Base-by-base conservation (phyloP, 2,888 invertebrate species). In the Pseudolycoriella hygida region DNA sequence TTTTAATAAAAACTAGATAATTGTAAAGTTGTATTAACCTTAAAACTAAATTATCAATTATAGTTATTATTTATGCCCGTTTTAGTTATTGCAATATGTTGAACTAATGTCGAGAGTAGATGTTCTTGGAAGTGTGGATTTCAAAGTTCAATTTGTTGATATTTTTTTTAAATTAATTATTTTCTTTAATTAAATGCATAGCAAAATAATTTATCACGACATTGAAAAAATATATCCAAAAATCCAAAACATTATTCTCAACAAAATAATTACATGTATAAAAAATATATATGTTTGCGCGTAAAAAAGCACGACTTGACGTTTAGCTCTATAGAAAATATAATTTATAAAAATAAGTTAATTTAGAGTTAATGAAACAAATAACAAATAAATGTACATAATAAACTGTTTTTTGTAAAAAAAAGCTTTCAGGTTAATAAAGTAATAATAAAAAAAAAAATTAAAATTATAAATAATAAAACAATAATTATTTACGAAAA, bases 51-150 rank as follows among this genome's bases (percentile, higher is more conserved):
- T 25, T 25, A 25, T 25, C 25, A 25, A 25, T 25, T 25, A 25
- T 25, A 25, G 25, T 25, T 25, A 25, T 25, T 25, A n/a, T n/a
- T 34, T 34, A 34, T 34, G 34, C 34, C 34, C 34, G 34, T 34
- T 34, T 34, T 34, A 34, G 15, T 34, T 34, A 34, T 34, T 34
- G 34, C 34, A 34, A 34, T 34, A 34, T 34, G 34, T 34, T 34
- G 34, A 25, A 25, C 25, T 25, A 8, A 25, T 25, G 25, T 25
- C 25, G 25, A 25, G 25, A 25, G 25, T 25, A 25, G 25, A 25
- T 25, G 25, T n/a, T n/a, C 25, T 25, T 25, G 25, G 25, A 25
- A 25, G 25, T 25, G 25, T 25, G 34, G 34, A 34, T 34, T 12
- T 4, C 11, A 12, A 14, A 14, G 34, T 34, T 34, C 34, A 34